Evolutionary conservation across 1,140 invertebrate species (phyloP), one percentile per base, ranked within the genome.

Genomic region (Micrasema longulum): DNA sequence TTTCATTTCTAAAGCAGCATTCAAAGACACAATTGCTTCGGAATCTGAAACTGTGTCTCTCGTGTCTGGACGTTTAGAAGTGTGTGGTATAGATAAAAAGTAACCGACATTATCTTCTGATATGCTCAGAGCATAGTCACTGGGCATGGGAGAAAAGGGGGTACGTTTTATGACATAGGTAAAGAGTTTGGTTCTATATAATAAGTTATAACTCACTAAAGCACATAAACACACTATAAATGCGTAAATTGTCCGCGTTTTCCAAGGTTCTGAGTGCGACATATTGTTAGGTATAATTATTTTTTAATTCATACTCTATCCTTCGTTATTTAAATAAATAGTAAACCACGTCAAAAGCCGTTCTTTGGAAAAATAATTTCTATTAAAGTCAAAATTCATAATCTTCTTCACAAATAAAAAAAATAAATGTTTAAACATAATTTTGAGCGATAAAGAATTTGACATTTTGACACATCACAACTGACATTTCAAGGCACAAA

Each of bases 1-100:
- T 79, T 93, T 92, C 89, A 97, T 92, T 73, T 95, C 93, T 65
- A 95, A 77, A 0, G 96, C 96, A 35, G 95, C 88, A 73, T 94
- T 90, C 62, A 97, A 80, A 0, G 94, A 92, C 62, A 91, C 89
- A 16, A 96, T 82, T 0, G 96, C 95, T 87, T 98, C 96, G 10
- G 84, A 67, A 57, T 72, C 72, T 1, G 63, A 64, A 5, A 72
- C 50, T 26, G 31, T 26, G 2, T 52, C 31, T 48, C 70, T 62
- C 11, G 57, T n/a, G 23, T 23, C 62, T 52, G 5, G 53, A 1
- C 26, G 22, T 73, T 57, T 71, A 20, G 6, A 55, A 0, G 26
- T 38, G 72, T 53, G 52, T 35, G 26, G 36, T 14, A 45, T 64
- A 73, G 20, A 71, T 31, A 9, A 69, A 14, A 62, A 55, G 50